Percentiles rank a stretch among this genome's conserved stretches.
These are phyloP conservation scores for Netelia inedita DNA, from an alignment of 2,888 invertebrate species.

Conservation along the genomic window DNA sequence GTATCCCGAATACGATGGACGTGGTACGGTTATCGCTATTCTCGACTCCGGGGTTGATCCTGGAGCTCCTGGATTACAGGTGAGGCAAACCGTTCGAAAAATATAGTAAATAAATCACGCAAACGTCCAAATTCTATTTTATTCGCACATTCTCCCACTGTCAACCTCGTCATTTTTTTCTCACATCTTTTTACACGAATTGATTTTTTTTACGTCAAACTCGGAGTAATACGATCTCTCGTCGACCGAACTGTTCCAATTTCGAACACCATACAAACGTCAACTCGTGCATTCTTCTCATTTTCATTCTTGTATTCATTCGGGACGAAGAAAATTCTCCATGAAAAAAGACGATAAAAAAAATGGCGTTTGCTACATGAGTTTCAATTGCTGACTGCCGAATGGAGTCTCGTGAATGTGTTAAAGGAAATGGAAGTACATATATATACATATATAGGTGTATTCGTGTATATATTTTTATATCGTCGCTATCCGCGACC, in stretches of 20 bases:
- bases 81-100: constrained; percentile 82
- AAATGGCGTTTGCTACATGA: constrained; percentile 15
- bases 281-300: too few relatives aligned
- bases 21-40: constrained; percentile 96
- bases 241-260: too few relatives aligned
- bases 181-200: too few relatives aligned
- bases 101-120: constrained; percentile 60
- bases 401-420: neutral
- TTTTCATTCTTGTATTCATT: too few relatives aligned
- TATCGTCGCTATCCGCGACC: neutral
- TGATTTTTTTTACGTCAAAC: too few relatives aligned
- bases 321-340: too few relatives aligned
- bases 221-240: too few relatives aligned
- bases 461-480: constrained; percentile 16
- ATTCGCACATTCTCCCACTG: constrained; percentile 2
- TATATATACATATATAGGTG: neutral
- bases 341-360: too few relatives aligned
- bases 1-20: constrained; percentile 96
- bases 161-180: too few relatives aligned
- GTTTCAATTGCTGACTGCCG: neutral
- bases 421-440: neutral
- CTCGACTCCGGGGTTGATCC: constrained; percentile 99
- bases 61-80: constrained; percentile 97
- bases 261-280: too few relatives aligned
- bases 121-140: constrained; percentile 34